These are phyloP conservation scores for Dinomys branickii DNA, from an alignment of 2,113 vertebrate species.

Conservation along the genomic window DNA sequence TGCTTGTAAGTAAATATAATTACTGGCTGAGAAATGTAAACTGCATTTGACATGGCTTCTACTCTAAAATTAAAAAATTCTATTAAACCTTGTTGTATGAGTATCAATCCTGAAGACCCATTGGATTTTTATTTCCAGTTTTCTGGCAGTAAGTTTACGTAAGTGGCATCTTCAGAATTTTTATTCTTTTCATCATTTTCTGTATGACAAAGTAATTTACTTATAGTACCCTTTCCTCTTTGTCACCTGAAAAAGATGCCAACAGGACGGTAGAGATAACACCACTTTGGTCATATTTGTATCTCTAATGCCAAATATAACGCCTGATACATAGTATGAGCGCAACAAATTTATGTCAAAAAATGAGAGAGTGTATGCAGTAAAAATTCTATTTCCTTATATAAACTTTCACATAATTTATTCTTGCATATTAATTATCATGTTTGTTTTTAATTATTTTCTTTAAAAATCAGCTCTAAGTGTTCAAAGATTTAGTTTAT, in stretches of 20 bases:
- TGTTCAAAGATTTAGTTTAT: conserved; percentile 14
- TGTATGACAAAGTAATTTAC: conserved; percentile 66
- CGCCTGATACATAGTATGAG: not conserved
- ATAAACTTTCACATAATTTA: not conserved
- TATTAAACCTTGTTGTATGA: conserved; percentile 85
- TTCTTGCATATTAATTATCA: not conserved
- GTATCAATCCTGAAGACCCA: conserved; percentile 80
- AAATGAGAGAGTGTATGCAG: not conserved
- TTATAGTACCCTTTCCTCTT: not conserved
- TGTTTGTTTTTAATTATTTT: not conserved
- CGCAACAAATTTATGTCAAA: not conserved
- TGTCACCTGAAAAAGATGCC: not conserved
- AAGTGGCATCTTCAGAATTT: conserved; percentile 69
- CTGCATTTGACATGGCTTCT: conserved; percentile 88
- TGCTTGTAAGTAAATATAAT: conserved; percentile 89
- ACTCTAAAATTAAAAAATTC: conserved; percentile 87
- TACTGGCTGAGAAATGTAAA: conserved; percentile 89
- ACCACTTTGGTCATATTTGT: not conserved
- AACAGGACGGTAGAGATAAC: not conserved
- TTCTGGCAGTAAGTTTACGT: conserved; percentile 71
- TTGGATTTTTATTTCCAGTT: conserved; percentile 86
- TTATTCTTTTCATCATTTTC: conserved; percentile 60
- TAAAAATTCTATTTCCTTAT: not conserved
- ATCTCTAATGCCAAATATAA: not conserved
- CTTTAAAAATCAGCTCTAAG: not conserved